phyloP scores from a whole-genome alignment of 2,797 vertebrate genomes.

The Gymnothorax javanicus region DNA sequence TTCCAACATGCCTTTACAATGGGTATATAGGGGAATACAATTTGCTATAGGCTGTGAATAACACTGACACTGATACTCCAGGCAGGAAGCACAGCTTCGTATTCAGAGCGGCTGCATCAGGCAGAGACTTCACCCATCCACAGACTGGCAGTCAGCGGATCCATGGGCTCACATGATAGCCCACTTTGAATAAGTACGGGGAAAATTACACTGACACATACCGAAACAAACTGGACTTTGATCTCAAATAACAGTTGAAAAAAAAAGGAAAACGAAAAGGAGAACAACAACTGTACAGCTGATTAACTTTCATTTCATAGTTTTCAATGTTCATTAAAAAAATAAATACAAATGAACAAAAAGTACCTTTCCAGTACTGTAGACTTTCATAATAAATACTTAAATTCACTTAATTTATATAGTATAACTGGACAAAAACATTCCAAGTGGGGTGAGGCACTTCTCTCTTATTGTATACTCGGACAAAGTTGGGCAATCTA shows the following conservation, averaged over 20 bases:
- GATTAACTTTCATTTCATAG: no score
- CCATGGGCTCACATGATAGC: not conserved
- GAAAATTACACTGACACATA: constrained; percentile 2
- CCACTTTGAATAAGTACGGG: not conserved
- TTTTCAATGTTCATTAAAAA: no score
- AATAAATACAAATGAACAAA: no score
- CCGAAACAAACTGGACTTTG: not conserved
- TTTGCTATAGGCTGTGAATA: not conserved
- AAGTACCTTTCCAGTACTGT: no score
- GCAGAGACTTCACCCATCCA: not conserved
- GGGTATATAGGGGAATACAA: not conserved
- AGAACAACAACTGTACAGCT: no score
- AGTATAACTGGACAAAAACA: no score
- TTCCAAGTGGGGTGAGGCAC: no score
- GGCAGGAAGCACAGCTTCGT: not conserved
- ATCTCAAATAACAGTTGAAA: not conserved
- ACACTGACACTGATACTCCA: not conserved
- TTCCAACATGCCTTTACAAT: no score
- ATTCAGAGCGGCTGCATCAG: not conserved
- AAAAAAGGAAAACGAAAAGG: not conserved
- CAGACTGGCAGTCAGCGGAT: not conserved
- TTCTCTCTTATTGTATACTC: no score
- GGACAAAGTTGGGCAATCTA: no score
- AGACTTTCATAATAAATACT: no score
- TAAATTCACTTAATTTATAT: no score